Percentiles rank a stretch among this genome's conserved stretches.
phyloP scores from a whole-genome alignment of 2,113 vertebrate genomes.

The Vanacampus margaritifer region DNA sequence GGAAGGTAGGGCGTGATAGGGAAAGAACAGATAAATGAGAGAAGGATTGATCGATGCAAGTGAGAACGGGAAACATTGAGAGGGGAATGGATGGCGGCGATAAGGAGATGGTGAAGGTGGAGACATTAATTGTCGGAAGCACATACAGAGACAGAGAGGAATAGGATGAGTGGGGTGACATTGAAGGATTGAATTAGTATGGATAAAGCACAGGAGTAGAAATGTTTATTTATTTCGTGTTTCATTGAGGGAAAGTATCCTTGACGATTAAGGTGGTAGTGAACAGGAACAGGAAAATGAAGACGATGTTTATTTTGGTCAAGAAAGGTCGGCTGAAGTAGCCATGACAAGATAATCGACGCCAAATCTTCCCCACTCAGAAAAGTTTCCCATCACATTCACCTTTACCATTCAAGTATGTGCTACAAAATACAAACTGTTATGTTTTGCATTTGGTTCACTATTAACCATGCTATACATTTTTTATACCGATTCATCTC shows the following conservation, averaged over 20 bases:
- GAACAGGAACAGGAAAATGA: constrained; percentile 24
- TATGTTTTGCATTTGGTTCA: not conserved
- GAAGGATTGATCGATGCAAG: constrained; percentile 4
- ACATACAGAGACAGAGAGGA: constrained; percentile 32
- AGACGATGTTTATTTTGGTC: not conserved
- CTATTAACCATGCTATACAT: not conserved
- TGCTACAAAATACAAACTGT: not conserved
- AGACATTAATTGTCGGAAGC: constrained; percentile 36
- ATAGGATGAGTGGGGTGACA: constrained; percentile 16
- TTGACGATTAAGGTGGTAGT: constrained; percentile 28
- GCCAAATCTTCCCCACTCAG: too few species aligned
- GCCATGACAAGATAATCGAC: too few species aligned
- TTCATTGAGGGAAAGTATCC: not conserved
- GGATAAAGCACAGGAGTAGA: constrained; percentile 26
- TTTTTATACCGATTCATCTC: not conserved
- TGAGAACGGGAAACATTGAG: constrained; percentile 16
- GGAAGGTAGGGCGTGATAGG: constrained; percentile 2
- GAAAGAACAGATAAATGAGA: constrained; percentile 1
- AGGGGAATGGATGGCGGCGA: constrained; percentile 32
- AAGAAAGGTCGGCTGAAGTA: too few species aligned
- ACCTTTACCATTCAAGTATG: too few species aligned
- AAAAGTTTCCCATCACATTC: too few species aligned
- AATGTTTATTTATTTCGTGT: not conserved
- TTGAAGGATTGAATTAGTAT: constrained; percentile 29
- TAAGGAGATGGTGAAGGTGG: constrained; percentile 28